A percentile compares a stretch with the other conserved stretches of the same genome.
phyloP scores from a whole-genome alignment of 2,888 invertebrate species.

The Brachyptera risi region DNA sequence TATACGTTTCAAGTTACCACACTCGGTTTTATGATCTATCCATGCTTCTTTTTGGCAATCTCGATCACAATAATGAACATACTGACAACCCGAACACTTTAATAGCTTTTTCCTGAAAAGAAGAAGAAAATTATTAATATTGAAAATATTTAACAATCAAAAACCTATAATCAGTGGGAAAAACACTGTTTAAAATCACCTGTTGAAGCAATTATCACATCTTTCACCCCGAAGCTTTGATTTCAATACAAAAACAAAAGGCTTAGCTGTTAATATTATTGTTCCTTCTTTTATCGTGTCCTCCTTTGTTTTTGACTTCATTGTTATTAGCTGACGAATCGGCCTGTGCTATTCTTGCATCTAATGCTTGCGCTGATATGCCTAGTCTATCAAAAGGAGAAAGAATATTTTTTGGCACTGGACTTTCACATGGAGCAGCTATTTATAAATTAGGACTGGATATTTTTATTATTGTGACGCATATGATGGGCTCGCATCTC shows the following conservation, averaged over 20 bases:
- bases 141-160: background rate
- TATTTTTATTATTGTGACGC: conserved; percentile 5
- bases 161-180: no score
- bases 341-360: no score
- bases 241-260: conserved; percentile 69
- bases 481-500: background rate
- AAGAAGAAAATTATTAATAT: conserved; percentile 41
- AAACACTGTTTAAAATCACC: conserved; percentile 56
- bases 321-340: no score
- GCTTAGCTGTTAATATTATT: conserved; percentile 65
- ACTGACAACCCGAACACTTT: conserved; percentile 80
- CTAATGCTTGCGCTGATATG: no score
- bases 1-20: conserved; percentile 66
- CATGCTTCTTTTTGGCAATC: conserved; percentile 79
- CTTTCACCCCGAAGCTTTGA: conserved; percentile 63
- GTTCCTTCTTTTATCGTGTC: conserved; percentile 56
- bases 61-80: conserved; percentile 76
- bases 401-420: no score
- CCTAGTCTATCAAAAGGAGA: no score
- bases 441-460: background rate
- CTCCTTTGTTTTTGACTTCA: conserved; percentile 48
- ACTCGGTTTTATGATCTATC: conserved; percentile 80
- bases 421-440: no score
- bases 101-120: conserved; percentile 66
- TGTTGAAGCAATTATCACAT: conserved; percentile 73